Conservation (phyloP, 2,797 vertebrate genomes). For the Poeciliopsis gracilis region DNA sequence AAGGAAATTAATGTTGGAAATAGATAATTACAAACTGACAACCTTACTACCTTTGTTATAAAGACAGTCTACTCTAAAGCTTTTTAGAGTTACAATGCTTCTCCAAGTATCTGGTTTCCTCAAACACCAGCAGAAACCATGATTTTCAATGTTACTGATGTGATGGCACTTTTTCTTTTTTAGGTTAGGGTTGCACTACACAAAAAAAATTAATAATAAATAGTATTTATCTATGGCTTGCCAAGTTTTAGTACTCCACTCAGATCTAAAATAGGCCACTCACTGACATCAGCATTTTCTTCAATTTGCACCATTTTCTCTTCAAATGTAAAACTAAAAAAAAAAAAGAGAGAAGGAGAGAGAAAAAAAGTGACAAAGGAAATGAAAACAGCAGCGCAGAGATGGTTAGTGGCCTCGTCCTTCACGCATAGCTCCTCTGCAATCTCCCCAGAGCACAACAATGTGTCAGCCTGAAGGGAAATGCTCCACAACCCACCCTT, state of each 20-base stretch:
- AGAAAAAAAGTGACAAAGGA: constrained; percentile 8
- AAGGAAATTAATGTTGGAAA: not conserved
- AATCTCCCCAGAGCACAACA: constrained; percentile 41
- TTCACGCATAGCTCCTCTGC: constrained; percentile 39
- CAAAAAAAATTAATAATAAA: constrained; percentile 45
- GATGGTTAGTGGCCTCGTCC: constrained; percentile 47
- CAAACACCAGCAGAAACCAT: constrained; percentile 28
- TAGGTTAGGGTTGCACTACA: constrained; percentile 37
- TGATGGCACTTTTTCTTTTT: constrained; percentile 23
- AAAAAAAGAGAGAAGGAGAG: not conserved
- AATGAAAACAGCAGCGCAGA: constrained; percentile 51
- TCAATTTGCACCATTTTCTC: constrained; percentile 29
- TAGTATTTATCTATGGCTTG: constrained; percentile 7
- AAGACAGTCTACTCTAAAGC: not conserved
- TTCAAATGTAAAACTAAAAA: constrained; percentile 2
- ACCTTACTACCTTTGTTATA: not conserved
- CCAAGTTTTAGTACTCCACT: constrained; percentile 24
- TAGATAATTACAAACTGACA: not conserved
- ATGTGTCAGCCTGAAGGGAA: constrained; percentile 41
- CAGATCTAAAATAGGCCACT: constrained; percentile 45
- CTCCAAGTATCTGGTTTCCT: constrained; percentile 25
- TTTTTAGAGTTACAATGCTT: constrained; percentile 2
- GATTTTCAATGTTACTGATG: constrained; percentile 7
- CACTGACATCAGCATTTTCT: constrained; percentile 40
- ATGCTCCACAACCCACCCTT: constrained; percentile 14